Percentiles rank a stretch among this genome's conserved stretches.
Evolutionary conservation across 2,797 vertebrate genomes (phyloP).

Genomic region (Lates japonicus): DNA sequence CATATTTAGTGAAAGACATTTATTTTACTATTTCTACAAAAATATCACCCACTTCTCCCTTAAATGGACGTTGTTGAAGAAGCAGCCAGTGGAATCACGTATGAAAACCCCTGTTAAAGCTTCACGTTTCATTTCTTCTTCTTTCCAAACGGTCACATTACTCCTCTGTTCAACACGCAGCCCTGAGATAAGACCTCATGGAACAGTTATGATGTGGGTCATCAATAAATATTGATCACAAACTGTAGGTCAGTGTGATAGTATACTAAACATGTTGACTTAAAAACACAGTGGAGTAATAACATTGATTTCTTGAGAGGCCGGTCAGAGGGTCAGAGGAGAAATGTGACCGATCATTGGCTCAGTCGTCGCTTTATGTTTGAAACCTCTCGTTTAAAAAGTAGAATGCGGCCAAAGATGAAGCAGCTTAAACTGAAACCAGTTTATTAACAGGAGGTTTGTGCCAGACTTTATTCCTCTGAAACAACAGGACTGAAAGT

Average conservation of each 20-base stretch:
- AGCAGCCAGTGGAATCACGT: too few species aligned
- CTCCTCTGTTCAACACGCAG: not conserved
- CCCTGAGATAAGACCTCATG: not conserved
- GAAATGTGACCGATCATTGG: not conserved
- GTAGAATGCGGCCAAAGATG: constrained; percentile 31
- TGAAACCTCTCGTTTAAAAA: not conserved
- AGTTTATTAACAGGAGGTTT: not conserved
- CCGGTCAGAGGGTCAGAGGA: not conserved
- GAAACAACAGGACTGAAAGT: not conserved
- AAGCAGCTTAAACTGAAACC: not conserved
- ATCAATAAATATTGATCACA: not conserved
- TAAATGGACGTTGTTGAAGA: not conserved
- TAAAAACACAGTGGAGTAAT: too few species aligned
- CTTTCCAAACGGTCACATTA: not conserved
- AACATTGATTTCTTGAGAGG: too few species aligned
- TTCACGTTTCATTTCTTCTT: not conserved
- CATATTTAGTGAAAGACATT: not conserved
- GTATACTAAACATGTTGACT: too few species aligned
- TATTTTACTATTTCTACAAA: not conserved
- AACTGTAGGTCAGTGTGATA: too few species aligned
- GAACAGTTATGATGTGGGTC: not conserved
- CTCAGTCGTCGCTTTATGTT: not conserved
- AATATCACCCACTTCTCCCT: not conserved
- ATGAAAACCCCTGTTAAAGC: not conserved
- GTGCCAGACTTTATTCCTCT: not conserved